Percentiles rank a stretch among this genome's conserved stretches.
Evolutionary conservation across 2,113 vertebrate species (phyloP).

Genomic region (Mixornis gularis): DNA sequence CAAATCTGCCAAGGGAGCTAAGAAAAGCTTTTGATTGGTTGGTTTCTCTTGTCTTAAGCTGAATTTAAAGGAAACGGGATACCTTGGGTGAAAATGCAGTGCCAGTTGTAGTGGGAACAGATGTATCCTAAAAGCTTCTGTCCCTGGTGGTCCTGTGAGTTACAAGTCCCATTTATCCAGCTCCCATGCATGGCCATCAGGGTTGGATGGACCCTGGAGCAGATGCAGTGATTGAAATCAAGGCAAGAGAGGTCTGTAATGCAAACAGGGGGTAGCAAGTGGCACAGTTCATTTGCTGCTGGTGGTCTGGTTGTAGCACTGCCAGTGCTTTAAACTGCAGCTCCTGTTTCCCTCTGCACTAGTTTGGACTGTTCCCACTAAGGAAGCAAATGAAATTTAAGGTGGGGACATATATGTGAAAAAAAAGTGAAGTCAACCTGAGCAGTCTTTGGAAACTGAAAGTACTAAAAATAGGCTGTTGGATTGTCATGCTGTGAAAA

Average conservation of each 20-base stretch:
- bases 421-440: background rate
- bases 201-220: background rate
- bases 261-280: background rate
- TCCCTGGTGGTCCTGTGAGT: background rate
- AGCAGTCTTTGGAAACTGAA: background rate
- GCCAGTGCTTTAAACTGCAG: background rate
- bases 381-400: background rate
- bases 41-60: background rate
- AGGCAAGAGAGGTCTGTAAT: background rate
- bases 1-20: background rate
- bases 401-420: background rate
- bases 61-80: background rate
- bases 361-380: background rate
- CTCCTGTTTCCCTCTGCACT: background rate
- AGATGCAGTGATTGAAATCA: background rate
- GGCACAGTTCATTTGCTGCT: background rate
- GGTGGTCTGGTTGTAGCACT: background rate
- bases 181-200: accelerated
- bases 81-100: background rate
- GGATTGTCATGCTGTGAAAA: background rate
- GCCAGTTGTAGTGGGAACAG: background rate
- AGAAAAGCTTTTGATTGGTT: background rate
- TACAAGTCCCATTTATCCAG: background rate
- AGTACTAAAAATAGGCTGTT: background rate
- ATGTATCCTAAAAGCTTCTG: background rate